Conservation (phyloP, 2,797 vertebrate species). For the Thalassophryne amazonica region DNA sequence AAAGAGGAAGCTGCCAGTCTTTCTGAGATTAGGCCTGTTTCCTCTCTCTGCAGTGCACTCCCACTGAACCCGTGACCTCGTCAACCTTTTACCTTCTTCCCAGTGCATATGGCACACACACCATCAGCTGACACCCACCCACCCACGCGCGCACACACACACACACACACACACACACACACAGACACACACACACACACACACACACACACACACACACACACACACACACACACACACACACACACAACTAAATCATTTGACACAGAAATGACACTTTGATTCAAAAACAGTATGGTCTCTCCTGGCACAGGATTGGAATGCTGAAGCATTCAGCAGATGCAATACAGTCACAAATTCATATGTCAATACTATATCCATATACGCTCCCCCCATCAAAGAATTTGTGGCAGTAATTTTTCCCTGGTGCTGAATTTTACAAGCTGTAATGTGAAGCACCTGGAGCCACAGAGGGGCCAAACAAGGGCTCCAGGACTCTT, state of each 20-base stretch:
- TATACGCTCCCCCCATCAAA: slow-evolving; percentile 45
- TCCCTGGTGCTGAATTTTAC: slow-evolving; percentile 73
- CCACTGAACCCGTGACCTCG: slow-evolving; percentile 74
- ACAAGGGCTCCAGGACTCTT: slow-evolving; percentile 44
- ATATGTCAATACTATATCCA: slow-evolving; percentile 72
- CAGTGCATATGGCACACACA: slow-evolving; percentile 62
- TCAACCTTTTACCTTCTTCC: slow-evolving; percentile 68
- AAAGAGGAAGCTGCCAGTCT: slow-evolving; percentile 83
- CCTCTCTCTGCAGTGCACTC: slow-evolving; percentile 80
- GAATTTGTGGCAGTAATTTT: slow-evolving; percentile 78
- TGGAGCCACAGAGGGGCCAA: slow-evolving; percentile 72
- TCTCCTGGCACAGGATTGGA: slow-evolving; percentile 67
- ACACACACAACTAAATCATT: slow-evolving; percentile 54
- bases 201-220: slow-evolving; percentile 14
- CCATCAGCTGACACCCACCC: slow-evolving; percentile 27
- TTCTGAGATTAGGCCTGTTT: slow-evolving; percentile 79
- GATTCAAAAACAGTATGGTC: slow-evolving; percentile 76
- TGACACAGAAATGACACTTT: slow-evolving; percentile 60
- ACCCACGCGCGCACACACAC: slow-evolving; percentile 10
- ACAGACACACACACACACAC: slow-evolving; percentile 12
- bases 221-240: slow-evolving; percentile 13
- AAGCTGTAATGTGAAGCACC: slow-evolving; percentile 80
- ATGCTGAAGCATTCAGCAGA: slow-evolving; percentile 77
- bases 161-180: slow-evolving; percentile 17
- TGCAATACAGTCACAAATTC: slow-evolving; percentile 66